Percentiles rank a stretch among this genome's conserved stretches.
phyloP scores from a whole-genome alignment of 2,113 vertebrate species.

The Tragelaphus buxtoni region DNA sequence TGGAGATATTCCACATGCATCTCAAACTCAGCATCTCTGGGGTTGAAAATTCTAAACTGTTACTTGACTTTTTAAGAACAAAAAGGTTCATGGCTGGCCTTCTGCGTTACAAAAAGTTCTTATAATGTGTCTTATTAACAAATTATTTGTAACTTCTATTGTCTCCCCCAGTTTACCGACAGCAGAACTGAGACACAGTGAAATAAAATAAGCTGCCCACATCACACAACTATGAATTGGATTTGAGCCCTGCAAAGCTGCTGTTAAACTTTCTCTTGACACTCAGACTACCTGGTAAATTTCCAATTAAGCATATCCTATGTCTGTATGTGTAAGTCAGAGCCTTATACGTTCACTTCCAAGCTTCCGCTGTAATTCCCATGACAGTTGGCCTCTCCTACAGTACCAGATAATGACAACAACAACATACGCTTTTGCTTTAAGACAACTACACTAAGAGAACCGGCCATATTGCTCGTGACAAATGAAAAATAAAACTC shows the following conservation, averaged over 20 bases:
- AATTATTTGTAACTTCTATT: neutral
- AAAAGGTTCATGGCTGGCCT: neutral
- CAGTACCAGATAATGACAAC: neutral
- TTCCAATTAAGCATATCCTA: neutral
- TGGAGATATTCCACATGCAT: neutral
- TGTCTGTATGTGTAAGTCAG: neutral
- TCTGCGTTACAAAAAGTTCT: neutral
- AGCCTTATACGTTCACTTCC: neutral
- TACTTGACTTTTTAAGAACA: neutral
- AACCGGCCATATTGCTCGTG: neutral
- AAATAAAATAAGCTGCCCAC: neutral
- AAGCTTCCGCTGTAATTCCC: neutral
- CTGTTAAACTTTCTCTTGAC: neutral
- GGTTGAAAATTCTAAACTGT: neutral
- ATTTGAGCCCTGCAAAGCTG: neutral
- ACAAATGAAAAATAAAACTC: neutral
- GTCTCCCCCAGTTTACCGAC: neutral
- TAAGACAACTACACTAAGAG: neutral
- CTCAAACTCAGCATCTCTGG: neutral
- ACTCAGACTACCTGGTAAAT: neutral
- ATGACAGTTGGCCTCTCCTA: neutral
- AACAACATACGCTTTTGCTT: neutral
- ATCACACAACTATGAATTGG: neutral
- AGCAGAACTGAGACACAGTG: neutral
- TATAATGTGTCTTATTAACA: neutral